Evolutionary conservation across 2,113 vertebrate species (phyloP), one percentile per base, ranked within the genome.

Genomic region (Microcebus ravelobensis): DNA sequence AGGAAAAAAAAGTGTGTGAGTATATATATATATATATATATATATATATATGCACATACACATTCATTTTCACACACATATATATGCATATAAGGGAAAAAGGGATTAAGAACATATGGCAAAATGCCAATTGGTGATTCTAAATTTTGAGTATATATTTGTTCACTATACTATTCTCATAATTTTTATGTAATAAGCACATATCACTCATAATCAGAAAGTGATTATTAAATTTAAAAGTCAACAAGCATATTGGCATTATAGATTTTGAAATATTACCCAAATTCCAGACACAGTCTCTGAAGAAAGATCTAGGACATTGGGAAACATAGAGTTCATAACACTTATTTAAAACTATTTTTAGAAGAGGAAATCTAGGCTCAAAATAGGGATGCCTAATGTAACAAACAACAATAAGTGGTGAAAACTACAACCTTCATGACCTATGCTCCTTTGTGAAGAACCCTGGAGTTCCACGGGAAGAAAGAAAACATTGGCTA

Each of bases 231-330:
- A 73, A 80, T 11, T n/a, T 27, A 57, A 86, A 79, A 93, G 29
- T 80, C 52, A 81, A 74, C 21, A 94, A 88, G 18, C 2, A 42
- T 29, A n/a, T 65, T 81, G 67, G 57, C 29, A 74, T 29, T 61
- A 65, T 17, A 82, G n/a, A 88, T 94, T 88, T 73, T 88, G 52
- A 94, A 94, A 82, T 73, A 82, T 7, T 87, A 94, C 73, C n/a
- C 67, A 73, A 82, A 82, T 27, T 73, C 65, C 55, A 94, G 76
- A 52, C 14, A 52, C 34, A 82, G 7, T 81, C 67, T 82, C 67
- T n/a, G 36, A 82, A 55, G 67, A 73, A 74, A 27, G 57, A 89
- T 89, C 77, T 65, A 70, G 25, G 92, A 81, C 55, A 81, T 87
- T 59, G 82, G 14, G 14, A 68, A 89, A 82, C 85, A 52, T 17